These are phyloP conservation scores for Mimas tiliae DNA, from an alignment of 2,888 invertebrate species.

Conservation along the genomic window DNA sequence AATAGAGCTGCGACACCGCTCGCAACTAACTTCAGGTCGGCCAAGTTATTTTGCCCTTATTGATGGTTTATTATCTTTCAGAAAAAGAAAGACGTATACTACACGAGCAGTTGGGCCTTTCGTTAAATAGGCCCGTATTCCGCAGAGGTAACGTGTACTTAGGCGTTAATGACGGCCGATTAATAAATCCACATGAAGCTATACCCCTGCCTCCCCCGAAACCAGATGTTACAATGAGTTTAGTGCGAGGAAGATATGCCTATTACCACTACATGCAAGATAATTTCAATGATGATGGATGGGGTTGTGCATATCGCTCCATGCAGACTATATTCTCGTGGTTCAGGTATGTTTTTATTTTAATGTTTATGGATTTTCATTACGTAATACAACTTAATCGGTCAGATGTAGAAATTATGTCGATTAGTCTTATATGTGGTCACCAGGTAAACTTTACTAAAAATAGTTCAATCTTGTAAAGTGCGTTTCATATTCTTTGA, in stretches of 20 bases:
- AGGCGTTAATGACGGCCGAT: slow-evolving; percentile 79
- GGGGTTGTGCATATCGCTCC: slow-evolving; percentile 99
- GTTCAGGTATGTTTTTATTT: slow-evolving; percentile 87
- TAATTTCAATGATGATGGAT: slow-evolving; percentile 96
- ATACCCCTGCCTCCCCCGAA: slow-evolving; percentile 66
- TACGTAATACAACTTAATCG: not conserved
- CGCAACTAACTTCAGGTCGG: no score
- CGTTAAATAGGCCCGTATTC: slow-evolving; percentile 89
- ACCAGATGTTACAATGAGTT: slow-evolving; percentile 58
- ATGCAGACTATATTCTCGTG: slow-evolving; percentile 98
- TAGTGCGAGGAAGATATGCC: slow-evolving; percentile 93
- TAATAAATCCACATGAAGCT: slow-evolving; percentile 91
- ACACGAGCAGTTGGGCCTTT: slow-evolving; percentile 89
- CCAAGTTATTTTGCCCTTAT: no score
- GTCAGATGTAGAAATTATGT: no score
- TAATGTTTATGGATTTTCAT: not conserved
- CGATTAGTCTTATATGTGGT: no score
- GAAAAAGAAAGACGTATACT: slow-evolving; percentile 87
- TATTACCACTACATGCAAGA: slow-evolving; percentile 99
- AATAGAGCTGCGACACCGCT: no score
- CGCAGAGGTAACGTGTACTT: slow-evolving; percentile 88
- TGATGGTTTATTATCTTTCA: slow-evolving; percentile 50
- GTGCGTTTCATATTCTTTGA: no score
- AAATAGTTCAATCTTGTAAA: no score
- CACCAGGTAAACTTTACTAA: no score